Conservation (phyloP, 2,113 vertebrate species). For the Taurulus bubalis region DNA sequence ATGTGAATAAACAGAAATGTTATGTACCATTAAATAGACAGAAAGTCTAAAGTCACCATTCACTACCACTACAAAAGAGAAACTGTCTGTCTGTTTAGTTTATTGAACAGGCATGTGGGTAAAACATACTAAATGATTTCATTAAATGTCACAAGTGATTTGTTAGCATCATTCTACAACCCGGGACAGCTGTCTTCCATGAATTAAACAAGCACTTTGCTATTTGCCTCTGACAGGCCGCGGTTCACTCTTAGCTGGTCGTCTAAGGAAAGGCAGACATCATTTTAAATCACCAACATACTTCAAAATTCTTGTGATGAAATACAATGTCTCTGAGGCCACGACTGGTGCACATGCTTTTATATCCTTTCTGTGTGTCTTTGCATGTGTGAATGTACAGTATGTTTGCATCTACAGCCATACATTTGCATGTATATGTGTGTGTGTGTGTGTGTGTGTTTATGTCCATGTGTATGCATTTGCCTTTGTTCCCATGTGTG, state of each 20-base stretch:
- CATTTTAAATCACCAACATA: slow-evolving; percentile 32
- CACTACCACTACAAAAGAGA: not conserved
- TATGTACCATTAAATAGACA: not conserved
- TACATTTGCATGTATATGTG: not conserved
- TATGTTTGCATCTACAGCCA: not conserved
- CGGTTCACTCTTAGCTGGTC: slow-evolving; percentile 31
- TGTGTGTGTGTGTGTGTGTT: slow-evolving; percentile 2
- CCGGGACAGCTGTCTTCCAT: slow-evolving; percentile 59
- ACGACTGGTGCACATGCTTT: not conserved
- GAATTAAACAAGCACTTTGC: slow-evolving; percentile 52
- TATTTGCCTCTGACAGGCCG: slow-evolving; percentile 38
- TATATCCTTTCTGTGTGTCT: not conserved
- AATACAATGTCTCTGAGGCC: slow-evolving; percentile 33
- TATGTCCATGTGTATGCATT: slow-evolving; percentile 16
- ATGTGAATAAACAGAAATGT: not conserved
- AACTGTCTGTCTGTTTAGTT: not conserved
- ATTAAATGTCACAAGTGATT: slow-evolving; percentile 17
- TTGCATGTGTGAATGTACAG: not conserved
- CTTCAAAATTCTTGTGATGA: slow-evolving; percentile 43
- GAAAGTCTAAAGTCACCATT: not conserved
- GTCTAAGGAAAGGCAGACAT: slow-evolving; percentile 47
- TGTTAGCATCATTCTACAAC: slow-evolving; percentile 5
- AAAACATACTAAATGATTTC: slow-evolving; percentile 11
- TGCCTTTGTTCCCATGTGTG: slow-evolving; percentile 17
- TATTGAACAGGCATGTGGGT: not conserved